Base-by-base conservation (phyloP, 2,888 invertebrate genomes). In the Glyphotaelius pellucidus region DNA sequence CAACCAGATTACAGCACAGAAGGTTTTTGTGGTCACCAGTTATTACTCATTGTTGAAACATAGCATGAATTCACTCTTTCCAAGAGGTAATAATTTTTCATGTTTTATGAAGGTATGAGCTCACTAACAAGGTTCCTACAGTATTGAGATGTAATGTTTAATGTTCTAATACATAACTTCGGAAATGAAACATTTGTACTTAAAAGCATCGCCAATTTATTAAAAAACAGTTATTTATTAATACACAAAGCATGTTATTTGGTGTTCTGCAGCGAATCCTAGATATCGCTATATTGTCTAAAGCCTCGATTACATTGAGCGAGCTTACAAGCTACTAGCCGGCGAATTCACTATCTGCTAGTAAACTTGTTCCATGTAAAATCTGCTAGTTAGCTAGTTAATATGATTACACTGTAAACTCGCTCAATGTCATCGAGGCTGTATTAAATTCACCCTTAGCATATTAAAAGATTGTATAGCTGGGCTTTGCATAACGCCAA, bases 21-120 rank as follows among this genome's bases (percentile, higher is more conserved):
- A 96, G 95, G 96, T 97, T 1, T 97, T 97, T 94, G 96, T 97
- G 25, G 95, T 97, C 15, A 96, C 97, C 9, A 96, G 97, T 1
- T 96, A 97, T 92, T 97, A 96, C 95, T 97, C 97, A 93, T 96
- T 97, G 19, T 94, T 97, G 11, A 95, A 97, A 81, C 95, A 96
- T 91, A 95, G 96, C 9, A 96, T 97, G 96, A 97, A 96, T 92
- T 96, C 97, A n/a, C 97, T 96, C 94, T 97, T 97, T 94, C 95
- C 95, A 5, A 94, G 94, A 94, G 97, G 97, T 85, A 96, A 87
- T 88, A 25, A 25, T 67, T 67, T 67, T 67, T 52, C 19, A 25
- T 52, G 14, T 47, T 47, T 47, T 47, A 47, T 47, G 15, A 47
- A 47, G 47, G 47, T 15, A 14, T 47, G 42, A 47, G 42, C 42